Evolutionary conservation across 2,113 vertebrate species (phyloP).

Genomic region (Pontoporia blainvillei): DNA sequence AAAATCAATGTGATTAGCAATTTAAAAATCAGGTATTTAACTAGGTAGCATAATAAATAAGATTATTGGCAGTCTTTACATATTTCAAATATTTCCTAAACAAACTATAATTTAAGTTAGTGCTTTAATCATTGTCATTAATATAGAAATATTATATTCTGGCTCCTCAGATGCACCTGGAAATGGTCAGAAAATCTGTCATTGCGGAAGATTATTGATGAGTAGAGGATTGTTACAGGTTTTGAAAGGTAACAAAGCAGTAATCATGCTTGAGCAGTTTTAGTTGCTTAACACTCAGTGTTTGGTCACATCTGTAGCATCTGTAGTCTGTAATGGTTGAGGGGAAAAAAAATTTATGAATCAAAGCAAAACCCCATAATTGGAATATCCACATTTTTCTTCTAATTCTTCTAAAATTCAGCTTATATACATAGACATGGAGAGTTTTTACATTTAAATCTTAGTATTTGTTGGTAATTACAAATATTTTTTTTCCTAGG

Average conservation of each 20-base stretch:
- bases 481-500: background rate
- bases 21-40: background rate
- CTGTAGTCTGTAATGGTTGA: background rate
- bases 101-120: background rate
- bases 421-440: background rate
- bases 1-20: background rate
- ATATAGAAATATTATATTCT: background rate
- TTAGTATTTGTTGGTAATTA: background rate
- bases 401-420: background rate
- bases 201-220: background rate
- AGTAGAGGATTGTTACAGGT: background rate
- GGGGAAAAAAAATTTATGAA: background rate
- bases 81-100: slow-evolving; percentile 17
- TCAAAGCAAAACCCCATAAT: background rate
- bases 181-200: background rate
- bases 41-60: background rate
- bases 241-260: background rate
- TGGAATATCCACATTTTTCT: background rate
- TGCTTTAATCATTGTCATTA: background rate
- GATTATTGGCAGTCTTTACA: background rate
- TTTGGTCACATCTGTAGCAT: background rate
- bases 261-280: background rate
- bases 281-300: background rate
- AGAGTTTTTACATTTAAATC: background rate
- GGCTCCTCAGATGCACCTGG: background rate